Conservation (phyloP, 2,888 invertebrate genomes). For the Aplocera efformata region DNA sequence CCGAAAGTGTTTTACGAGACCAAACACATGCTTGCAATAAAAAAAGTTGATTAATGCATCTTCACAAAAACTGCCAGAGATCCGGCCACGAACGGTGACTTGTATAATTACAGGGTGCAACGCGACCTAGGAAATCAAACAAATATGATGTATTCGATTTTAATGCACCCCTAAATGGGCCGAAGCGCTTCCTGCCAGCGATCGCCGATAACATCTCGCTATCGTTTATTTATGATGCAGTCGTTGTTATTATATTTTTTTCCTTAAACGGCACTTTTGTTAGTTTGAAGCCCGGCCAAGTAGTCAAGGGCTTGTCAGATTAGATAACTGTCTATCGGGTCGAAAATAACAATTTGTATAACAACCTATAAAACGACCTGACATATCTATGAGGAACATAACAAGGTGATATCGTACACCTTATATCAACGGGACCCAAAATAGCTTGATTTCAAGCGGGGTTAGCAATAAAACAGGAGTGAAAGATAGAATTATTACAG, state of each 20-base stretch:
- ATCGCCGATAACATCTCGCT: slow-evolving; percentile 68
- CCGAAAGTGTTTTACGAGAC: slow-evolving; percentile 72
- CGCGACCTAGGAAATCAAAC: slow-evolving; percentile 80
- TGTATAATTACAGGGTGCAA: slow-evolving; percentile 79
- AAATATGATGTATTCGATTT: slow-evolving; percentile 82
- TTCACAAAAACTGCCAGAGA: slow-evolving; percentile 69
- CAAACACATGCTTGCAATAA: slow-evolving; percentile 75
- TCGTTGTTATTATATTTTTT: slow-evolving; percentile 45
- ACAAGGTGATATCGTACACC: slow-evolving; percentile 24
- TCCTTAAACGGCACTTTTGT: slow-evolving; percentile 60
- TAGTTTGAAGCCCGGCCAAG: slow-evolving; percentile 63
- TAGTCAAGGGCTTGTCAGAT: slow-evolving; percentile 59
- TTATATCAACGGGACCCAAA: slow-evolving; percentile 17
- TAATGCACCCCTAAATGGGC: slow-evolving; percentile 81
- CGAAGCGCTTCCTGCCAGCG: slow-evolving; percentile 76
- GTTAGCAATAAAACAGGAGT: slow-evolving; percentile 27
- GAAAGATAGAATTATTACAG: slow-evolving; percentile 60
- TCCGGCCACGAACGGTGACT: slow-evolving; percentile 74
- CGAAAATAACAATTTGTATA: slow-evolving; percentile 49
- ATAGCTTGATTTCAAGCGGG: slow-evolving; percentile 4
- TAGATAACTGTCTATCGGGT: slow-evolving; percentile 45
- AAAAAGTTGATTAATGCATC: slow-evolving; percentile 78
- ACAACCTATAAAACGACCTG: slow-evolving; percentile 13
- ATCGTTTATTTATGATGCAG: slow-evolving; percentile 68
- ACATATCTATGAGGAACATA: slow-evolving; percentile 4